A percentile compares a stretch with the other conserved stretches of the same genome.
phyloP scores from a whole-genome alignment of 2,888 invertebrate genomes.

The Drosophila niveifrons region DNA sequence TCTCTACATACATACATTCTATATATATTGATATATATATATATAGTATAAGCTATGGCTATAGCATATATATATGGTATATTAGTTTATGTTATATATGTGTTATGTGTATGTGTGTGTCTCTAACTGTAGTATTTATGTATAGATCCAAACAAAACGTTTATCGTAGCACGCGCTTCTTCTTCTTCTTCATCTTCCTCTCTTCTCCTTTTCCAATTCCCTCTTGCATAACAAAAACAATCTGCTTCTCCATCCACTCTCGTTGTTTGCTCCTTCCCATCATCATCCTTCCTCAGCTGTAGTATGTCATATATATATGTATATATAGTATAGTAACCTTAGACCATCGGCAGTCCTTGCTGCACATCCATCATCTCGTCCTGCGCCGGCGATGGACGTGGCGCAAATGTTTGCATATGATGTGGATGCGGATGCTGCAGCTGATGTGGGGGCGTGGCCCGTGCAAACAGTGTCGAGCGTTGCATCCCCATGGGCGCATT shows the following conservation, averaged over 20 bases:
- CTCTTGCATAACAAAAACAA: conserved; percentile 53
- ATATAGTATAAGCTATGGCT: conserved; percentile 48
- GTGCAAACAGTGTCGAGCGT: conserved; percentile 76
- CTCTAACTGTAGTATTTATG: conserved; percentile 59
- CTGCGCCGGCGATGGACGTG: conserved; percentile 84
- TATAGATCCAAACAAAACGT: conserved; percentile 64
- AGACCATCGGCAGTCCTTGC: conserved; percentile 88
- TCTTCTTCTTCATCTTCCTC: conserved; percentile 6
- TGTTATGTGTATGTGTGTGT: conserved; percentile 39
- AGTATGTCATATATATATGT: not conserved
- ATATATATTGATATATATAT: conserved; percentile 38
- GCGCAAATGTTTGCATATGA: conserved; percentile 84
- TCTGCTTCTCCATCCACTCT: conserved; percentile 10
- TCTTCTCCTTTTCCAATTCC: not conserved
- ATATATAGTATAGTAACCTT: conserved; percentile 60
- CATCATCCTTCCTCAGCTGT: not conserved
- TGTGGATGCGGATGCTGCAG: conserved; percentile 69
- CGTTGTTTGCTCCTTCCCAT: not conserved
- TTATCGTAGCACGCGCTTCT: conserved; percentile 24
- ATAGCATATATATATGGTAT: conserved; percentile 53
- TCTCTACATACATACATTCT: conserved; percentile 35
- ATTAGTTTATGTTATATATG: conserved; percentile 33
- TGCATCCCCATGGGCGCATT: conserved; percentile 71
- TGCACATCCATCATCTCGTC: conserved; percentile 90
- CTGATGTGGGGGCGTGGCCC: conserved; percentile 83